Percentiles rank a stretch among this genome's conserved stretches.
phyloP scores from a whole-genome alignment of 2,888 invertebrate genomes.

The Anaspis maculata region DNA sequence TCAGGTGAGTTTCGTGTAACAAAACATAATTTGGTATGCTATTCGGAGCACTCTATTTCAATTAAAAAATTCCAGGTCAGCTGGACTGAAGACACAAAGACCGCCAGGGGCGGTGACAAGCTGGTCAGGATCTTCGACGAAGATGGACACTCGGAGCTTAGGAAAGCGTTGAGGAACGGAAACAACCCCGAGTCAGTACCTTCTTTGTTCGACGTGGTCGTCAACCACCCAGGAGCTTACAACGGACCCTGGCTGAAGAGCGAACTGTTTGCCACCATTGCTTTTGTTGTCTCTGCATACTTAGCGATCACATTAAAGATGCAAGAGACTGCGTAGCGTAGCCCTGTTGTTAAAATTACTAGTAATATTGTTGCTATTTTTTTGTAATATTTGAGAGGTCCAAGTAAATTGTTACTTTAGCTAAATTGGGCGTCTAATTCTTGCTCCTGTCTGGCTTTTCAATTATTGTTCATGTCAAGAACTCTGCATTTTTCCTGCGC shows the following conservation, averaged over 20 bases:
- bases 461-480: too few species aligned
- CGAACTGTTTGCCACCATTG: slow-evolving; percentile 75
- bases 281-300: slow-evolving; percentile 75
- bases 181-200: slow-evolving; percentile 60
- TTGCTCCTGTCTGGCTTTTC: too few species aligned
- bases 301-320: slow-evolving; percentile 78
- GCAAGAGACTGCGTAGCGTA: slow-evolving; percentile 60
- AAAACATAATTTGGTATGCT: slow-evolving; percentile 8
- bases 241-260: slow-evolving; percentile 90
- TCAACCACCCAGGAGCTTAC: slow-evolving; percentile 74
- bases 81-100: slow-evolving; percentile 83
- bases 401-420: too few species aligned
- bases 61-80: slow-evolving; percentile 58
- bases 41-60: too few species aligned
- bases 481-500: too few species aligned
- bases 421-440: too few species aligned
- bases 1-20: slow-evolving; percentile 72
- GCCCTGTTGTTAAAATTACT: background rate
- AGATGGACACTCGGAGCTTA: slow-evolving; percentile 80
- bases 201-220: slow-evolving; percentile 60
- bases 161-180: slow-evolving; percentile 70
- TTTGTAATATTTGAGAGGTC: slow-evolving; percentile 2
- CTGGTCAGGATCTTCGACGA: slow-evolving; percentile 80
- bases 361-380: slow-evolving; percentile 3
- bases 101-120: slow-evolving; percentile 73